Conservation (phyloP, 2,888 invertebrate genomes). For the Tipula lateralis region DNA sequence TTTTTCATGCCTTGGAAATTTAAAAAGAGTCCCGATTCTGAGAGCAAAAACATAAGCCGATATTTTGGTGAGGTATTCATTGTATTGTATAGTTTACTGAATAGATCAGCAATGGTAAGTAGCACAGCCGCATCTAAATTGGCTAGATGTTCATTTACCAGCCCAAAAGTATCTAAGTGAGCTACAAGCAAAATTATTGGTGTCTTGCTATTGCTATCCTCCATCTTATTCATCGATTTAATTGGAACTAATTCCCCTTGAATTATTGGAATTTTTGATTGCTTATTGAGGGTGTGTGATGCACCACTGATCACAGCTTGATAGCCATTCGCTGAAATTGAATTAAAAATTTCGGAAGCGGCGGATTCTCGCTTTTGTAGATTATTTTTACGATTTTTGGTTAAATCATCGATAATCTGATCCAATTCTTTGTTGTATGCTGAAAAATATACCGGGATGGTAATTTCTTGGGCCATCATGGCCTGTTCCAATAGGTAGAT, state of each 20-base stretch:
- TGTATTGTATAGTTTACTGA: conserved; percentile 79
- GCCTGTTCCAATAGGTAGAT: conserved; percentile 74
- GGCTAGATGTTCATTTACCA: conserved; percentile 80
- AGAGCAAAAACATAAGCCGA: conserved; percentile 79
- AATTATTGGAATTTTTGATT: conserved; percentile 79
- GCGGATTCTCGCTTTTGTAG: conserved; percentile 63
- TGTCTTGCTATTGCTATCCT: conserved; percentile 55
- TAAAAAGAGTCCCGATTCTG: conserved; percentile 82
- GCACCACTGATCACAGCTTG: conserved; percentile 77
- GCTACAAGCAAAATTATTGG: conserved; percentile 88
- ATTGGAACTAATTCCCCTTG: conserved; percentile 68
- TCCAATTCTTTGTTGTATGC: conserved; percentile 69
- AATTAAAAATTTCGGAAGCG: conserved; percentile 74
- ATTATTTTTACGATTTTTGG: conserved; percentile 48
- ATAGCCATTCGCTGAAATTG: conserved; percentile 91
- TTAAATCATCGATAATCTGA: conserved; percentile 70
- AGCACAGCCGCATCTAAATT: conserved; percentile 87
- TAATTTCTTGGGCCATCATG: conserved; percentile 72
- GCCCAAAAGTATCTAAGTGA: conserved; percentile 86
- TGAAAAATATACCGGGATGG: conserved; percentile 85
- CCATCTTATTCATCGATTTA: conserved; percentile 51
- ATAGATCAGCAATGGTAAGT: conserved; percentile 79
- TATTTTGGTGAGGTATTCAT: conserved; percentile 67
- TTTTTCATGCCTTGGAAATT: conserved; percentile 95
- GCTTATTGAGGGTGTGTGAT: conserved; percentile 64